Evolutionary conservation across 2,888 invertebrate genomes (phyloP), one percentile per base, ranked within the genome.

Genomic region (Mystacides longicornis): DNA sequence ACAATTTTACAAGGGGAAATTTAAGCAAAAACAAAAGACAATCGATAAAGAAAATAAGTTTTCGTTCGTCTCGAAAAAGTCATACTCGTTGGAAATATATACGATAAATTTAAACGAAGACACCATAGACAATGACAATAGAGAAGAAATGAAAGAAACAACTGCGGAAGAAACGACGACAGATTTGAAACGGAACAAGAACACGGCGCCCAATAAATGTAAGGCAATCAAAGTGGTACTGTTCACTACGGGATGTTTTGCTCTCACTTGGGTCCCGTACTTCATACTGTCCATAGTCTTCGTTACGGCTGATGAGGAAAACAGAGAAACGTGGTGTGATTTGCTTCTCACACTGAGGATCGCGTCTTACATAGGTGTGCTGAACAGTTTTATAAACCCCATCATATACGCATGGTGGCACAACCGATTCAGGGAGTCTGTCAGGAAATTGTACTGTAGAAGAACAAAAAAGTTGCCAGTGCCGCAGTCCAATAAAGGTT

Each of bases 371-470:
- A n/a, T 48, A n/a, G 48, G 22, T 11, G 22, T 23, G 2, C 14
- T 48, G 16, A 48, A 48, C 23, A 48, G 48, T 20, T 22, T 48
- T 18, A n/a, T 48, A 16, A 48, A 48, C 16, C 48, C 48, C 3
- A 3, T 48, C 2, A 48, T 48, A 48, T 48, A 48, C 23, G 48
- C 48, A 4, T 48, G 48, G 48, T 48, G 48, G 48, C 48, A 48
- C 16, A 48, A 22, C 5, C 20, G 48, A n/a, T 48, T 48, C 48
- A 22, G 48, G 7, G 16, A 48, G 18, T 22, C 48, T 9, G 16
- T 48, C 3, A 23, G 5, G 18, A 23, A 22, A 23, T 16, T 48
- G 3, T 48, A 48, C 14, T 37, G 37, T 14, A 14, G 14, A 31
- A 31, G 31, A 9, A 31, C 31, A 31, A 31, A 31, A n/a, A n/a